Percentiles rank a stretch among this genome's conserved stretches.
Evolutionary conservation across 2,888 invertebrate species (phyloP).

Genomic region (Drosophila pseudotalamancana): DNA sequence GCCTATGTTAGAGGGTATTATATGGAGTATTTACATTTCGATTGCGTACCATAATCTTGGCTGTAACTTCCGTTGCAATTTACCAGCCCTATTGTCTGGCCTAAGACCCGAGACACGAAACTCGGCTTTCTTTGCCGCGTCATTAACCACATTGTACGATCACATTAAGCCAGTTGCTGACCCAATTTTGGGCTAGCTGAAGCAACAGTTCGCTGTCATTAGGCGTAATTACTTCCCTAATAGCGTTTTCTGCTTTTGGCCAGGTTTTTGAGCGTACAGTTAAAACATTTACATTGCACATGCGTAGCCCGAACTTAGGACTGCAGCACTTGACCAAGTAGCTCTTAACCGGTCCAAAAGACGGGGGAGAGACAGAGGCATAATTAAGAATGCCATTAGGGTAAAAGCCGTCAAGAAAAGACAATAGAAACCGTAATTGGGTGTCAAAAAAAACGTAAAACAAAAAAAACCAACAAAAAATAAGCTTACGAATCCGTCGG

Average conservation of each 20-base stretch:
- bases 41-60: constrained; percentile 27
- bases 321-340: constrained; percentile 4
- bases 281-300: constrained; percentile 55
- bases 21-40: constrained; percentile 22
- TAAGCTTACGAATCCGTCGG: constrained; percentile 30
- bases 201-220: constrained; percentile 55
- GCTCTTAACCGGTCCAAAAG: constrained; percentile 28
- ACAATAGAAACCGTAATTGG: constrained; percentile 49
- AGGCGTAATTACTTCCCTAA: constrained; percentile 65
- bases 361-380: constrained; percentile 29
- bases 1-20: constrained; percentile 4
- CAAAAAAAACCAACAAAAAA: not conserved
- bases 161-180: constrained; percentile 55
- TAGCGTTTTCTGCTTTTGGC: constrained; percentile 46
- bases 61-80: constrained; percentile 53
- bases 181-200: constrained; percentile 39
- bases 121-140: constrained; percentile 45
- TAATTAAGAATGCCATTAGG: constrained; percentile 63
- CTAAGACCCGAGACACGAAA: not conserved
- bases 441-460: constrained; percentile 37
- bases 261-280: constrained; percentile 22
- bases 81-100: constrained; percentile 29
- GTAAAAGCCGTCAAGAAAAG: constrained; percentile 27
- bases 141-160: constrained; percentile 32
- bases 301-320: constrained; percentile 59